Evolutionary conservation across 1,140 invertebrate species (phyloP).

Genomic region (Orchesella cincta): DNA sequence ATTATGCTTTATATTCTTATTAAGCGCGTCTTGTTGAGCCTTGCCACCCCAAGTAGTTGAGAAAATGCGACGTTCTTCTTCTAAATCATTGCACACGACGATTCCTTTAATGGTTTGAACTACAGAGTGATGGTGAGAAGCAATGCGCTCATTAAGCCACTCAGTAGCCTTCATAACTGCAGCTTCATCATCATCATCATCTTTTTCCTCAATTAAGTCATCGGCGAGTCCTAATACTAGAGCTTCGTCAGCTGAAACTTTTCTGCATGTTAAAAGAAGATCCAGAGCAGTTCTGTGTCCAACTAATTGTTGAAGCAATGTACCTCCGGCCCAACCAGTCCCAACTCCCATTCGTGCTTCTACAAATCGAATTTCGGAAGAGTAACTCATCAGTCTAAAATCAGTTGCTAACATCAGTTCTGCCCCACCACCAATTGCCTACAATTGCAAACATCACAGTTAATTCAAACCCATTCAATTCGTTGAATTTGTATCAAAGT

Average conservation of each 20-base stretch:
- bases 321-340: slow-evolving; percentile 64
- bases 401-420: slow-evolving; percentile 64
- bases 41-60: slow-evolving; percentile 59
- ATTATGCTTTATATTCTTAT: slow-evolving; percentile 55
- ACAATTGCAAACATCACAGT: not conserved
- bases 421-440: slow-evolving; percentile 66
- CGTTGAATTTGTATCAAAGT: slow-evolving; percentile 41
- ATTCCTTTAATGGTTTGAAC: slow-evolving; percentile 58
- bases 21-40: slow-evolving; percentile 56
- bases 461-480: not conserved
- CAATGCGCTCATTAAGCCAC: slow-evolving; percentile 56
- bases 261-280: slow-evolving; percentile 57
- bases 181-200: slow-evolving; percentile 42
- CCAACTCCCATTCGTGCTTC: slow-evolving; percentile 63
- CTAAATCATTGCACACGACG: slow-evolving; percentile 53
- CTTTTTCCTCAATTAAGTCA: slow-evolving; percentile 47
- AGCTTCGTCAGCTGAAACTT: slow-evolving; percentile 56
- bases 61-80: slow-evolving; percentile 58
- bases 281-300: slow-evolving; percentile 59
- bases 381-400: slow-evolving; percentile 59
- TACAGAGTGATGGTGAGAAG: slow-evolving; percentile 50
- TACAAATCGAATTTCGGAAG: slow-evolving; percentile 58
- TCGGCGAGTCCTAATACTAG: slow-evolving; percentile 56
- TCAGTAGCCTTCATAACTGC: slow-evolving; percentile 44
- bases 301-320: slow-evolving; percentile 57